Evolutionary conservation across 2,888 invertebrate species (phyloP).

Genomic region (Melinopterus prodromus): DNA sequence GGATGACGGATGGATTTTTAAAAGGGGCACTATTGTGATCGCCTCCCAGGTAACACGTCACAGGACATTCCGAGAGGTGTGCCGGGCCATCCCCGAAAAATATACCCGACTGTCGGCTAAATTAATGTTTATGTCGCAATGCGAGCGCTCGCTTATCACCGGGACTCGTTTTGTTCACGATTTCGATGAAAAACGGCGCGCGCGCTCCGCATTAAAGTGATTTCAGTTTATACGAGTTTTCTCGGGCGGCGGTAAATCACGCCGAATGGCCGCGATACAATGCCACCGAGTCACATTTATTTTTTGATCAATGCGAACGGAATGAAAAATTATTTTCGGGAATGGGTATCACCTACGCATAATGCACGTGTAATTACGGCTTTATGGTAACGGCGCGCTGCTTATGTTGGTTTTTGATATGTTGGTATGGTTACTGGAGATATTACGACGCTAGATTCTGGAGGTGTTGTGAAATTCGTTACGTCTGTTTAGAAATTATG

Average conservation of each 20-base stretch:
- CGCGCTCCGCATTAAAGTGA: neutral
- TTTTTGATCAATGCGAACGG: constrained; percentile 4
- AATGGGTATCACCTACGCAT: neutral
- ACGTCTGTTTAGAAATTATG: neutral
- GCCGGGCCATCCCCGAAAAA: constrained; percentile 32
- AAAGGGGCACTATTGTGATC: constrained; percentile 43
- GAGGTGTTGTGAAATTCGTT: neutral
- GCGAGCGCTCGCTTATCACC: neutral
- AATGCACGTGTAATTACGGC: neutral
- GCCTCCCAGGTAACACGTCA: constrained; percentile 27
- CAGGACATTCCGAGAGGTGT: neutral
- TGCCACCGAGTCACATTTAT: constrained; percentile 4
- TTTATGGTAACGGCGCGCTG: neutral
- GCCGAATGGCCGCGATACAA: neutral
- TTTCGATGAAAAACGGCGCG: neutral
- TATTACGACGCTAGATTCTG: neutral
- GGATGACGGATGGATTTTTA: constrained; percentile 53
- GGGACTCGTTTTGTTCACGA: neutral
- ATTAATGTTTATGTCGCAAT: constrained; percentile 36
- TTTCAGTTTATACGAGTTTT: neutral
- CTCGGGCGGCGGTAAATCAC: neutral
- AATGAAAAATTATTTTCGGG: constrained; percentile 4
- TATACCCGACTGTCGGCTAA: constrained; percentile 32
- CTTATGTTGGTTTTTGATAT: neutral
- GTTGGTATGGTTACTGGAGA: neutral